Percentiles rank a stretch among this genome's conserved stretches.
phyloP scores from a whole-genome alignment of 2,888 invertebrate species.

The Apodemia duryi region DNA sequence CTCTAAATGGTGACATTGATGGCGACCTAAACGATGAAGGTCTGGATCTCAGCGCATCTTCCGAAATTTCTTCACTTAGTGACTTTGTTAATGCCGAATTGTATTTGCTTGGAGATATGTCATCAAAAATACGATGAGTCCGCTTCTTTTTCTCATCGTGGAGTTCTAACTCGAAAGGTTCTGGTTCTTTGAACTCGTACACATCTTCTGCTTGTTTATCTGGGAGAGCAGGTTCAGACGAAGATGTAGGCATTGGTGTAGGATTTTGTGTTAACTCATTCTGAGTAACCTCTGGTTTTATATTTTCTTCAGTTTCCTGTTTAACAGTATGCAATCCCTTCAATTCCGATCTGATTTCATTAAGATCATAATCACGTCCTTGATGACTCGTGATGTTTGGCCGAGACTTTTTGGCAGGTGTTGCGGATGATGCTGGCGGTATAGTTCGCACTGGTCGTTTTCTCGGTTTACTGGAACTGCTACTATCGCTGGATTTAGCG shows the following conservation, averaged over 20 bases:
- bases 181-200: constrained; percentile 93
- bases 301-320: constrained; percentile 60
- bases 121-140: constrained; percentile 72
- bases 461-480: constrained; percentile 62
- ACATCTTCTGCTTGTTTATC: constrained; percentile 82
- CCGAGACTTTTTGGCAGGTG: constrained; percentile 60
- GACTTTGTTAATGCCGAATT: constrained; percentile 66
- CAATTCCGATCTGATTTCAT: constrained; percentile 90
- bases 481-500: constrained; percentile 63
- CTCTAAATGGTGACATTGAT: constrained; percentile 67
- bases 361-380: constrained; percentile 88
- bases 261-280: constrained; percentile 41
- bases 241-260: constrained; percentile 31
- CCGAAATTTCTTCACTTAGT: constrained; percentile 78
- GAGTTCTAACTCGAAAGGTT: constrained; percentile 91
- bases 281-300: constrained; percentile 50
- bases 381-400: constrained; percentile 47
- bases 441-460: constrained; percentile 59
- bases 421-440: constrained; percentile 52
- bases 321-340: constrained; percentile 84
- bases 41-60: constrained; percentile 54
- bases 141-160: constrained; percentile 78
- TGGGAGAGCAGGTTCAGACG: constrained; percentile 44
- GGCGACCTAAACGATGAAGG: constrained; percentile 58
- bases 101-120: constrained; percentile 72